Base-by-base conservation (phyloP, 2,888 invertebrate species). In the Trachelus iudaicus region DNA sequence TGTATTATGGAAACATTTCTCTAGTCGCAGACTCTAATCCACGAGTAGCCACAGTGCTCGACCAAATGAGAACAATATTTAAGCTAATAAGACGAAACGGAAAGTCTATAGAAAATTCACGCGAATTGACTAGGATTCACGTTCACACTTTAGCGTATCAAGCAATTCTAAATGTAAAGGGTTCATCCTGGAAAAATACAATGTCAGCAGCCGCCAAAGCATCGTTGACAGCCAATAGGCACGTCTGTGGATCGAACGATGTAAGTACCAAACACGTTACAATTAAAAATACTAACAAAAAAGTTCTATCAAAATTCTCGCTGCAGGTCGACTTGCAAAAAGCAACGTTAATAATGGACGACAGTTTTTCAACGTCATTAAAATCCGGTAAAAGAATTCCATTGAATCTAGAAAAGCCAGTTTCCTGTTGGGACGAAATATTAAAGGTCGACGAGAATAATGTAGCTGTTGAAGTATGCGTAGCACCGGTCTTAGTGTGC, bases 141-240 rank as follows among this genome's bases (percentile, higher is more conserved):
- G 96, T 97, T 0, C 97, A 97, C 88, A 97, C 97, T 0, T 91
- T 97, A 83, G 97, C 97, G n/a, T 97, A 96, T 88, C 97, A 97
- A 92, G 96, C 96, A 4, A 95, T 97, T 83, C 90, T 97, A 84
- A 95, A 95, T 0, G 94, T 94, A 0, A 94, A 94, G 84, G 92
- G 93, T 73, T 94, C 95, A 0, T 89, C 93, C 11, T 97, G 97
- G 97, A 96, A 95, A 83, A 94, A 96, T 86, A 95, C 95, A 0
- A 94, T 94, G 87, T 95, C 95, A 30, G 97, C 97, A 0, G 95
- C 96, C 3, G 97, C 97, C 0, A 97, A 97, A 91, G 96, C 97
- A 2, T 95, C 97, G 0, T 90, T 97, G 12, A 96, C 96, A 0
- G 97, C 97, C 0, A 95, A 96, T 90, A 94, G 97, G 87, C 96